A percentile compares a stretch with the other conserved stretches of the same genome.
These are phyloP conservation scores for Sebastes minor DNA, from an alignment of 2,797 vertebrate genomes.

Conservation along the genomic window DNA sequence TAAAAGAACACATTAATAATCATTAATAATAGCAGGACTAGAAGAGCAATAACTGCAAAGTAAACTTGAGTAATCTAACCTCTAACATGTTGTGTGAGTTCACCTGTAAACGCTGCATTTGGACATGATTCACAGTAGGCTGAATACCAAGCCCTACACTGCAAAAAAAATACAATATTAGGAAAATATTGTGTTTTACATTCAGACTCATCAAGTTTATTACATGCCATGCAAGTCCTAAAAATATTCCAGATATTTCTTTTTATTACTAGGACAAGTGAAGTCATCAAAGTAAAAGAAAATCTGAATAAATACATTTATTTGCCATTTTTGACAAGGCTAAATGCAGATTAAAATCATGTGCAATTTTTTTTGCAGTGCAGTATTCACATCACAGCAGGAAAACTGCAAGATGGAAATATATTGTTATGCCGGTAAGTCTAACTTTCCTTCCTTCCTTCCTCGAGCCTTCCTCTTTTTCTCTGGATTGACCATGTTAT, in stretches of 20 bases:
- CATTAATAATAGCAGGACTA: not conserved
- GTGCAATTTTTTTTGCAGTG: not conserved
- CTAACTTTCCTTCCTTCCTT: constrained; percentile 62
- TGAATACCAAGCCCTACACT: not conserved
- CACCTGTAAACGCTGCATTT: not conserved
- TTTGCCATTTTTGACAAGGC: not conserved
- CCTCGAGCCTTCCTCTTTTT: constrained; percentile 31
- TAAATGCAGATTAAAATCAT: not conserved
- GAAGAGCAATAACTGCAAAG: not conserved
- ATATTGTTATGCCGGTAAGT: constrained; percentile 55
- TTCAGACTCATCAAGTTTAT: not conserved
- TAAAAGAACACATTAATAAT: not conserved
- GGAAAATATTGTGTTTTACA: not conserved
- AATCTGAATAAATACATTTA: not conserved
- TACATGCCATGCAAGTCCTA: not conserved
- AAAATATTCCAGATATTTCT: not conserved
- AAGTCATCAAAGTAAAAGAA: not conserved
- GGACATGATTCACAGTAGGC: not conserved
- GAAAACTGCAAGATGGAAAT: constrained; percentile 44
- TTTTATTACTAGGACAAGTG: not conserved
- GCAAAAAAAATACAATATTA: not conserved
- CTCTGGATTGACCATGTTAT: not conserved
- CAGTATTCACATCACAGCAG: constrained; percentile 39
- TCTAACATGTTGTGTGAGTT: not conserved
- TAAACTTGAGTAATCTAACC: not conserved